Percentiles rank a stretch among this genome's conserved stretches.
Conservation (phyloP, 2,797 vertebrate genomes). For the Melanotaenia parkinsoni region DNA sequence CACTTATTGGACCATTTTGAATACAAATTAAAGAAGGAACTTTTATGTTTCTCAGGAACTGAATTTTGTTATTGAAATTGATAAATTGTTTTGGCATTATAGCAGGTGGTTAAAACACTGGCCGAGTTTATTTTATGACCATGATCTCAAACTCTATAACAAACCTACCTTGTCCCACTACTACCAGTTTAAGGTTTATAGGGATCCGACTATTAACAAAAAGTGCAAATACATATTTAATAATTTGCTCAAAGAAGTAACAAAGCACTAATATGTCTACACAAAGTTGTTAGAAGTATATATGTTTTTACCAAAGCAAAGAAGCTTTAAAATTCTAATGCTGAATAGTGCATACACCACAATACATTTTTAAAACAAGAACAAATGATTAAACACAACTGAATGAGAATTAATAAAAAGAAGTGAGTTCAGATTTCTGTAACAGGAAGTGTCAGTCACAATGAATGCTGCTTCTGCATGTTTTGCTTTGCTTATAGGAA, state of each 20-base stretch:
- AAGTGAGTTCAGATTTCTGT: not conserved
- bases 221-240: not conserved
- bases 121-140: conserved; percentile 6
- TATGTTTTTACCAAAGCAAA: not conserved
- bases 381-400: not conserved
- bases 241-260: conserved; percentile 13
- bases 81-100: conserved; percentile 20
- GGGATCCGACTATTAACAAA: conserved; percentile 4
- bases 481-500: conserved; percentile 18
- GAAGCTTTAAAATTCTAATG: not conserved
- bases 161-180: too few species aligned
- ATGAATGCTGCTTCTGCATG: not conserved
- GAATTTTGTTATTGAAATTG: conserved; percentile 25
- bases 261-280: conserved; percentile 9
- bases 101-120: conserved; percentile 2
- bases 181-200: not conserved
- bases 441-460: not conserved
- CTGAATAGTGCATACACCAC: not conserved
- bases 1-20: conserved; percentile 39
- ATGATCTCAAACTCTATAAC: not conserved
- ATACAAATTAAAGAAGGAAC: conserved; percentile 39
- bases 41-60: conserved; percentile 39
- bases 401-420: not conserved
- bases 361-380: too few species aligned
- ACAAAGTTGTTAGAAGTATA: not conserved